Percentiles rank a stretch among this genome's conserved stretches.
These are phyloP conservation scores for Epistrophella euchroma DNA, from an alignment of 2,888 invertebrate species.

Conservation along the genomic window DNA sequence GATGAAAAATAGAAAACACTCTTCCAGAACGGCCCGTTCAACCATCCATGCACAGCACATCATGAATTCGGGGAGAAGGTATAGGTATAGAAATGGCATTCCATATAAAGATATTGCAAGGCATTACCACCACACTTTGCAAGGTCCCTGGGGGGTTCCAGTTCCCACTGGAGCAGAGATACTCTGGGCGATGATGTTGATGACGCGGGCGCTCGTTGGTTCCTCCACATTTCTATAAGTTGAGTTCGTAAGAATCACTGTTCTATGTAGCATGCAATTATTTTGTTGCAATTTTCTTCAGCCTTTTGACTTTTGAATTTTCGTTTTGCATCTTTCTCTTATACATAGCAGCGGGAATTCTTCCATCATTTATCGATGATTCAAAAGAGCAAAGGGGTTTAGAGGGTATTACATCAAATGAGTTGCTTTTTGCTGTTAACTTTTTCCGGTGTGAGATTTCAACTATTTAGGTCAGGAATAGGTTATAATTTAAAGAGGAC, in stretches of 20 bases:
- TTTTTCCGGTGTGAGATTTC: conserved; percentile 32
- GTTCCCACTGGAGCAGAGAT: conserved; percentile 39
- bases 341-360: conserved; percentile 1
- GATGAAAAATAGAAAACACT: conserved; percentile 25
- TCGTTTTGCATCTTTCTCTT: conserved; percentile 28
- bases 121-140: conserved; percentile 30
- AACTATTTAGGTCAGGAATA: conserved; percentile 65
- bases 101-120: conserved; percentile 4
- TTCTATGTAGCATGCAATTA: conserved; percentile 62
- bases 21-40: conserved; percentile 20
- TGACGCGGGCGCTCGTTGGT: conserved; percentile 39
- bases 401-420: conserved; percentile 17
- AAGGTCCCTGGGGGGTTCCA: conserved; percentile 39
- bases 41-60: conserved; percentile 26
- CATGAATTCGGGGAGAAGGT: conserved; percentile 21
- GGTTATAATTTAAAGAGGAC: conserved; percentile 40
- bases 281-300: conserved; percentile 44
- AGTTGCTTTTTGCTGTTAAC: conserved; percentile 10
- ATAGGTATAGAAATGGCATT: conserved; percentile 18
- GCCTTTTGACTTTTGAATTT: conserved; percentile 31
- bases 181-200: conserved; percentile 50
- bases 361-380: conserved; percentile 20
- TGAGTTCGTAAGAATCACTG: conserved; percentile 42
- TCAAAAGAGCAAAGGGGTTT: conserved; percentile 17
- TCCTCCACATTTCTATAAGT: conserved; percentile 10